Base-by-base conservation (phyloP, 2,888 invertebrate genomes). In the Eupithecia exiguata region DNA sequence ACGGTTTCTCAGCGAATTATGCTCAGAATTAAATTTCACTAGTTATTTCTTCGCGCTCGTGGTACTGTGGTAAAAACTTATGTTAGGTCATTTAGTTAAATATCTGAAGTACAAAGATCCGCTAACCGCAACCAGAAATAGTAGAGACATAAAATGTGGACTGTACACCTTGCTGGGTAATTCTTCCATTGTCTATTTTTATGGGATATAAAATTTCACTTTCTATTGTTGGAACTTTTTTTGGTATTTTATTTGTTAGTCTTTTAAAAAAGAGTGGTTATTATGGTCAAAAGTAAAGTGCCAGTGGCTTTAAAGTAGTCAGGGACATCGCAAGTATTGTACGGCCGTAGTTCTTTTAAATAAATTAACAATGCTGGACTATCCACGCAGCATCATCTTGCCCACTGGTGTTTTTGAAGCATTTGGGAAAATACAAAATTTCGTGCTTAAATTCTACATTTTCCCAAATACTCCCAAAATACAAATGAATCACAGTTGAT, bases 121-220 rank as follows among this genome's bases (percentile, higher is more conserved):
- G 46, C 62, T 67, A 73, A 73, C 76, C 73, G 53, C 73, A 69
- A 43, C 69, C 58, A 70, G 53, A 58, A 73, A 67, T 66, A 74
- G 71, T 71, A 67, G 25, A 73, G 76, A 76, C 71, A 76, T 73
- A 62, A 74, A 63, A 70, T 74, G 76, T 69, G 71, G 75, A 65
- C 43, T 35, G 70, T 46, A 71, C 76, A 76, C 73, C 85, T 83
- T 84, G 83, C 77, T 1, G 62, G 78, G 82, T 79, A 84, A 87
- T 82, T 79, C 87, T 84, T 85, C 84, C 84, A 87, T 90, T 90
- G 88, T 89, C 89, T 89, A 88, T 86, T 83, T 89, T 89, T 88
- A 88, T 86, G 85, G 79, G 77, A 81, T 83, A 84, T 86, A 74
- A 84, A 88, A 83, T 87, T 87, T 90, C 84, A 87, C 86, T 89